Evolutionary conservation across 1,140 invertebrate genomes (phyloP).

Genomic region (Drosophila sucinea): DNA sequence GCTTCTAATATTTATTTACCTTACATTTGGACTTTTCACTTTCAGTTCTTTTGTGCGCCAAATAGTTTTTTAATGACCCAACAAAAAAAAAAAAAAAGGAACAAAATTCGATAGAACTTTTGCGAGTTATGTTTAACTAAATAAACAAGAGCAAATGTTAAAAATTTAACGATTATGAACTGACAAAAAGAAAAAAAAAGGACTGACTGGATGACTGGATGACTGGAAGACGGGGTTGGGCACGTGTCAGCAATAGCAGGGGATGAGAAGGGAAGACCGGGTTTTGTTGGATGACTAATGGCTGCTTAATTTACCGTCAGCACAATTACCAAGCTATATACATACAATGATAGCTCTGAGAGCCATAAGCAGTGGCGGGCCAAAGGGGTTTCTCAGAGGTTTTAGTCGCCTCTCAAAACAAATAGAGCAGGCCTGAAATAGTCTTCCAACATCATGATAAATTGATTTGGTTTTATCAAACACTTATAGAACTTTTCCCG

Average conservation of each 20-base stretch:
- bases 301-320: conserved; percentile 65
- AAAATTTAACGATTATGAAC: conserved; percentile 71
- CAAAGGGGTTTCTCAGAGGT: background rate
- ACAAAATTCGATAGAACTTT: conserved; percentile 66
- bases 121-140: conserved; percentile 51
- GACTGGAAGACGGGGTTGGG: background rate
- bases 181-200: conserved; percentile 35
- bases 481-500: no score
- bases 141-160: conserved; percentile 68
- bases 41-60: conserved; percentile 47
- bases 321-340: conserved; percentile 44
- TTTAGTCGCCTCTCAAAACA: background rate
- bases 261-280: background rate
- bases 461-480: no score
- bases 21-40: conserved; percentile 57
- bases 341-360: background rate
- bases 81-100: background rate
- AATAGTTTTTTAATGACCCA: conserved; percentile 60
- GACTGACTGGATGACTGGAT: conserved; percentile 1
- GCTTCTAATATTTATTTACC: conserved; percentile 66
- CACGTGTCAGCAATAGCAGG: conserved; percentile 29
- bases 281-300: conserved; percentile 29
- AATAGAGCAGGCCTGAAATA: background rate
- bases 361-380: background rate
- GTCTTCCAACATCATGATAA: background rate